Conservation (phyloP, 2,113 vertebrate genomes). For the Artemisiospiza belli region DNA sequence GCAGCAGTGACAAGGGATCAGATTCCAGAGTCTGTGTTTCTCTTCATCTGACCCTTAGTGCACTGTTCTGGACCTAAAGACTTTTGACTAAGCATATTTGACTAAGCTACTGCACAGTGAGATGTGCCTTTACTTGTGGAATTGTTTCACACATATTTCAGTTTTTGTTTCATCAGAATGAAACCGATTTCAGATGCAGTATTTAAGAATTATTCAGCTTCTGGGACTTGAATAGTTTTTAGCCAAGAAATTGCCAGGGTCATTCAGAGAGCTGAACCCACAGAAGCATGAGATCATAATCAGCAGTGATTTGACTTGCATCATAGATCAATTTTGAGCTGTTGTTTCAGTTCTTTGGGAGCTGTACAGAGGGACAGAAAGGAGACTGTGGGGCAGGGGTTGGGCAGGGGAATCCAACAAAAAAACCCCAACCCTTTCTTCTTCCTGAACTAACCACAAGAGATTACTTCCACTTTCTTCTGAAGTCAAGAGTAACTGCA, state of each 20-base stretch:
- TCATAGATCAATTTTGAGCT: neutral
- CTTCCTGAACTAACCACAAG: neutral
- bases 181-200: neutral
- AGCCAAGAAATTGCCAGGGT: constrained; percentile 20
- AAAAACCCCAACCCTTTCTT: neutral
- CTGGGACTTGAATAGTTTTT: constrained; percentile 3
- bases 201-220: constrained; percentile 24
- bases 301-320: constrained; percentile 37
- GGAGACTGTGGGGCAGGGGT: fast-evolving
- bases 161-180: neutral
- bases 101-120: neutral
- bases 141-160: neutral
- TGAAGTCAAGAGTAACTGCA: constrained; percentile 10
- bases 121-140: neutral
- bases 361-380: neutral
- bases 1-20: neutral
- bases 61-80: neutral
- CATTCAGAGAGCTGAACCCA: constrained; percentile 31
- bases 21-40: neutral
- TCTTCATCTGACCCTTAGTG: neutral
- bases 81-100: neutral
- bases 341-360: constrained; percentile 3
- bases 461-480: constrained; percentile 5
- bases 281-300: constrained; percentile 43
- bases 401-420: neutral